phyloP scores from a whole-genome alignment of 2,888 invertebrate genomes.

The Perizoma affinitatum region DNA sequence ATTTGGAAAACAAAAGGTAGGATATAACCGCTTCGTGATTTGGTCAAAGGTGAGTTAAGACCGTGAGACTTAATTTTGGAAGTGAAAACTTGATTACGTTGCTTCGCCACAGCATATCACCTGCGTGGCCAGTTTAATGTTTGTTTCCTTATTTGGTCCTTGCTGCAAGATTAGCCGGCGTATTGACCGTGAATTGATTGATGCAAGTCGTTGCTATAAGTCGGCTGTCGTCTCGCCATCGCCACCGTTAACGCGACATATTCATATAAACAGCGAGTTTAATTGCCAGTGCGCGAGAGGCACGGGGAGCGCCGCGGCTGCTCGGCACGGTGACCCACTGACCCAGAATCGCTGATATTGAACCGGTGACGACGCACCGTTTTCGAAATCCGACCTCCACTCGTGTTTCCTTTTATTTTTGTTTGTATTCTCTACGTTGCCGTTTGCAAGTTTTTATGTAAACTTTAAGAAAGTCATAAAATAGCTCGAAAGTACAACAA shows the following conservation, averaged over 20 bases:
- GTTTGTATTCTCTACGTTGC: slow-evolving; percentile 21
- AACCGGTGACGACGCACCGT: slow-evolving; percentile 76
- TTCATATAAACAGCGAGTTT: slow-evolving; percentile 65
- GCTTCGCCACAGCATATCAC: not conserved
- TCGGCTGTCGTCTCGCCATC: slow-evolving; percentile 32
- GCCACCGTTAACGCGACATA: slow-evolving; percentile 43
- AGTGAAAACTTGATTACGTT: slow-evolving; percentile 20
- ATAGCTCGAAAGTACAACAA: no score
- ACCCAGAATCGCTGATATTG: slow-evolving; percentile 82
- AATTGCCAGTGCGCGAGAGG: slow-evolving; percentile 59
- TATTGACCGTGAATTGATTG: slow-evolving; percentile 36
- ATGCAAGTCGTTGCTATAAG: slow-evolving; percentile 40
- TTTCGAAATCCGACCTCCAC: slow-evolving; percentile 78
- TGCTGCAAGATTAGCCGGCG: slow-evolving; percentile 30
- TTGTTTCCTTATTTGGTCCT: slow-evolving; percentile 9
- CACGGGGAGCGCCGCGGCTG: slow-evolving; percentile 59
- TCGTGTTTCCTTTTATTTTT: slow-evolving; percentile 65
- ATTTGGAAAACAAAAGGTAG: slow-evolving; percentile 46
- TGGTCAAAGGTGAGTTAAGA: slow-evolving; percentile 41
- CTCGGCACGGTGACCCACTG: slow-evolving; percentile 79
- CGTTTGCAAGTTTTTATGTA: no score
- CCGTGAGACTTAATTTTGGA: slow-evolving; percentile 46
- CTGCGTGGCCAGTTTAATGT: slow-evolving; percentile 2
- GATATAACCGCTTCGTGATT: slow-evolving; percentile 30
- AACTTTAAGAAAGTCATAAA: no score